Percentiles rank a stretch among this genome's conserved stretches.
Conservation (phyloP, 2,888 invertebrate species). For the Temnothorax rugatulus region DNA sequence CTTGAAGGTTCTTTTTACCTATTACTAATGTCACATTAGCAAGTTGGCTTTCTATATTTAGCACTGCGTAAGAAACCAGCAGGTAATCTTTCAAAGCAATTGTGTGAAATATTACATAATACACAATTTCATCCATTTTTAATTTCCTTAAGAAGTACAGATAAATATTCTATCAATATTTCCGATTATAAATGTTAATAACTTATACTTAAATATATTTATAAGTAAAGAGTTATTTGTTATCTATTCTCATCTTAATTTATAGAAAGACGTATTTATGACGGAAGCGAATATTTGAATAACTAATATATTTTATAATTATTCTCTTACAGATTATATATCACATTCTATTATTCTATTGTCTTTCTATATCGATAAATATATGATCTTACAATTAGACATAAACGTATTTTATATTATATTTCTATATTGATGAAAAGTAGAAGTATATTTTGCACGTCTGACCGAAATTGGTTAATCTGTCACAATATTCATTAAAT, state of each 20-base stretch:
- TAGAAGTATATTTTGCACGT: not conserved
- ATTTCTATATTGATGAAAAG: conserved; percentile 2
- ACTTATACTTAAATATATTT: not conserved
- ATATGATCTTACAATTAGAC: not conserved
- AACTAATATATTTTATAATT: not conserved
- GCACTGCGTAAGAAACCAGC: no score
- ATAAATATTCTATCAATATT: not conserved
- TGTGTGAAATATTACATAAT: not conserved
- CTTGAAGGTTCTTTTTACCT: not conserved
- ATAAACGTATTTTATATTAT: not conserved
- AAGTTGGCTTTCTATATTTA: not conserved
- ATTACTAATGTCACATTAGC: not conserved
- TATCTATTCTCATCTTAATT: conserved; percentile 13
- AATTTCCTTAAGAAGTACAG: not conserved
- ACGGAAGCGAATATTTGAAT: not conserved
- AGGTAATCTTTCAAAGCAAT: not conserved
- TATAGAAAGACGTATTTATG: not conserved
- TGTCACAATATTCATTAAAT: not conserved
- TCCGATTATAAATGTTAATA: not conserved
- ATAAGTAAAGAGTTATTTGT: not conserved
- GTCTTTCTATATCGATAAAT: not conserved
- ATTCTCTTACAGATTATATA: not conserved
- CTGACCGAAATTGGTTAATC: not conserved
- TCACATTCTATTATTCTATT: not conserved
- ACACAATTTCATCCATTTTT: not conserved